Base-by-base conservation (phyloP, 2,888 invertebrate species). In the Cerastis rubricosa region DNA sequence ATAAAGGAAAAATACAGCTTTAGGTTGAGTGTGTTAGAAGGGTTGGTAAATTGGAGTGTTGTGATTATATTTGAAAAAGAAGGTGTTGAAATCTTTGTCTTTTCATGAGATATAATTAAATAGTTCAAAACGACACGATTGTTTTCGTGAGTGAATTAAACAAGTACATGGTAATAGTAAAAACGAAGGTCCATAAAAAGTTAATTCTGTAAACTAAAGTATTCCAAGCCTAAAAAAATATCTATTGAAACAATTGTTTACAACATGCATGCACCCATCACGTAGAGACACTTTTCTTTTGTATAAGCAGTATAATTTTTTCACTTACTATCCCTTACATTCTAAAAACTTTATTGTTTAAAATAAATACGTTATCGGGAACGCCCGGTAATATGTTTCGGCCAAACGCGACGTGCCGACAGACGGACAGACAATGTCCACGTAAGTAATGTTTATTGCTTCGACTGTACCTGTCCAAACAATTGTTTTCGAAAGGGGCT, bases 371-470 rank as follows among this genome's bases (percentile, higher is more conserved):
- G 74, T 77, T 81, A 74, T 85, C 54, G 68, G 70, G 25, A 74
- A 66, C 35, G 66, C 63, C 68, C 66, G 51, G 72, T 66, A 79
- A 81, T 59, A 83, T 67, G 40, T 69, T 69, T 59, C n/a, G n/a
- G 67, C 84, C 82, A 88, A 85, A 85, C 71, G 84, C 51, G 70
- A 85, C 71, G 84, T 57, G 70, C 86, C 87, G 87, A 83, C 83
- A 73, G 45, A 74, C 76, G 64, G n/a, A 81, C 78, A 57, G 69
- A 71, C 78, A 78, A 74, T 54, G 51, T 81, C 49, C 68, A 78
- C 74, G 83, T 82, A 63, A 66, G 65, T 68, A 76, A 70, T 72
- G 68, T 88, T 88, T 87, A 85, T 88, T 64, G 61, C 74, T 19
- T 14, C 29, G 70, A 74, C 67, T 74, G 78, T 88, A 87, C 87